These are phyloP conservation scores for Pteria penguin DNA, from an alignment of 2,888 invertebrate genomes.

Conservation along the genomic window DNA sequence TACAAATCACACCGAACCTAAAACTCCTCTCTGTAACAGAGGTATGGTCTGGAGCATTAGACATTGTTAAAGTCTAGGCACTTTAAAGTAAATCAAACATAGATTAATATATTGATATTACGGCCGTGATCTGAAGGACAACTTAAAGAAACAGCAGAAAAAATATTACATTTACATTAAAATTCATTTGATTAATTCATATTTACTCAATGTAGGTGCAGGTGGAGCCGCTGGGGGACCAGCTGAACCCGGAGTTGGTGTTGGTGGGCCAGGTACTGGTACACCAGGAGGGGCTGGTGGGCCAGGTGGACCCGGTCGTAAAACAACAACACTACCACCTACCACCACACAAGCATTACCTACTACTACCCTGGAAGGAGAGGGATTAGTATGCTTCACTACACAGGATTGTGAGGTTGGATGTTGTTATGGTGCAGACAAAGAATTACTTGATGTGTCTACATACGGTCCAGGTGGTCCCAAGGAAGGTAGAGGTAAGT, in stretches of 20 bases:
- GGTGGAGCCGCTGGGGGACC: constrained; percentile 43
- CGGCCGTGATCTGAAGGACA: no score
- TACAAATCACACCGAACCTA: no score
- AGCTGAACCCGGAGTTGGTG: constrained; percentile 43
- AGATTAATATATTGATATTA: no score
- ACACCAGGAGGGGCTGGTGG: neutral
- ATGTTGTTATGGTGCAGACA: constrained; percentile 30
- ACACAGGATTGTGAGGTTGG: constrained; percentile 37
- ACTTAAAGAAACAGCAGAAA: no score
- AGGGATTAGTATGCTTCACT: constrained; percentile 20
- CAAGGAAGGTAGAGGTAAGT: constrained; percentile 28
- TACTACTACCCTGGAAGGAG: constrained; percentile 27
- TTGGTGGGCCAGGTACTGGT: neutral
- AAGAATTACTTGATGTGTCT: constrained; percentile 25
- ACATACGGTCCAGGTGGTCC: constrained; percentile 35
- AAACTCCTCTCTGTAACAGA: no score
- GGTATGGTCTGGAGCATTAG: no score
- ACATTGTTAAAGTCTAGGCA: no score
- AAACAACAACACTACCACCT: neutral
- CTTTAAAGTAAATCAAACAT: no score
- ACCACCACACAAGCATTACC: constrained; percentile 19
- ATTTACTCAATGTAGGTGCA: no score
- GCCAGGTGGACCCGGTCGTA: neutral
- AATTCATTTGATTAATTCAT: no score
- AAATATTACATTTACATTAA: no score